phyloP scores from a whole-genome alignment of 2,797 vertebrate genomes.

The Sebastes itinus region DNA sequence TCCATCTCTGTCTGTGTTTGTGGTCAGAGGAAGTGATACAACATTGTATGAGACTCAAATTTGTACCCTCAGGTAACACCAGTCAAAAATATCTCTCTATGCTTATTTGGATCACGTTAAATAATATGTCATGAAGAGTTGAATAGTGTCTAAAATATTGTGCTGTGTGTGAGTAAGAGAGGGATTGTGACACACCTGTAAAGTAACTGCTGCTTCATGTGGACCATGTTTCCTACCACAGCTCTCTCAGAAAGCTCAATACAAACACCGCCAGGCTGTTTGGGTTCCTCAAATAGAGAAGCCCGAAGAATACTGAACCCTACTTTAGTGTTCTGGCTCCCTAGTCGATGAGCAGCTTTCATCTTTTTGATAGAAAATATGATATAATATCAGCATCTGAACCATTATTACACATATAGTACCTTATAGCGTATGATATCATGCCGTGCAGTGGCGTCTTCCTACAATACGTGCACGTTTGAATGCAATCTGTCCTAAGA shows the following conservation, averaged over 20 bases:
- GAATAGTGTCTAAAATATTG: neutral
- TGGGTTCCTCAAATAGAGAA: neutral
- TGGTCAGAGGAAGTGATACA: conserved; percentile 42
- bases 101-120: neutral
- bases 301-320: neutral
- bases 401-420: neutral
- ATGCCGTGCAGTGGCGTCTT: neutral
- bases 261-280: neutral
- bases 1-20: conserved; percentile 38
- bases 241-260: neutral
- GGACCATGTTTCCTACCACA: neutral
- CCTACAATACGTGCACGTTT: too few relatives aligned
- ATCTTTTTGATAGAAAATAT: neutral
- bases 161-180: neutral
- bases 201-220: neutral
- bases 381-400: neutral
- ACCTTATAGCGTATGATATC: neutral
- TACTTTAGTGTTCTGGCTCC: neutral
- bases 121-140: neutral
- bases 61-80: neutral
- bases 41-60: neutral
- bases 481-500: too few relatives aligned
- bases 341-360: neutral
- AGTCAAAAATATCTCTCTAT: neutral
- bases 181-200: neutral